Evolutionary conservation across 2,888 invertebrate genomes (phyloP).

Genomic region (Tenthredo mesomela): DNA sequence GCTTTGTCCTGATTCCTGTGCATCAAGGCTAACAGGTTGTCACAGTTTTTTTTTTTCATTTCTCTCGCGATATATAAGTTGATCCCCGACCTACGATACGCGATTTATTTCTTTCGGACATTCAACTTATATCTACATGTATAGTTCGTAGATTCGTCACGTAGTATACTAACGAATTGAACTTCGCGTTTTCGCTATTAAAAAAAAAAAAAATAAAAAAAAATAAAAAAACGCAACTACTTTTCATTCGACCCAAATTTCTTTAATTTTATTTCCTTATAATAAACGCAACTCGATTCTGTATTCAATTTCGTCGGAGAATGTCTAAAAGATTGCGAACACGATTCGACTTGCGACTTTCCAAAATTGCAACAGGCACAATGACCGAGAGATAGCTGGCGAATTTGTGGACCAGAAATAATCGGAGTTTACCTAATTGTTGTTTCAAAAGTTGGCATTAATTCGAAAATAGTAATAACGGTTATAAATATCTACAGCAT

Average conservation of each 20-base stretch:
- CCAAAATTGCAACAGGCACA: conserved; percentile 8
- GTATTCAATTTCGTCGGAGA: background rate
- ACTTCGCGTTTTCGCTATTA: background rate
- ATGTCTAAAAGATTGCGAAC: background rate
- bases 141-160: background rate
- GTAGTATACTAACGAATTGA: background rate
- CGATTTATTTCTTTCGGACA: background rate
- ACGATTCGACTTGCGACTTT: background rate
- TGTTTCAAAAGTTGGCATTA: background rate
- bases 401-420: background rate
- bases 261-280: background rate
- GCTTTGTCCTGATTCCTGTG: conserved; percentile 1
- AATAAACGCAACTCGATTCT: background rate
- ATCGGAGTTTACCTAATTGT: background rate
- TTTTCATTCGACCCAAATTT: background rate
- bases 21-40: conserved; percentile 9
- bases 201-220: too few species aligned
- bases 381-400: background rate
- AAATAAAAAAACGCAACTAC: background rate
- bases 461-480: background rate
- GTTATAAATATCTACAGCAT: background rate
- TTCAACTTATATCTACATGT: background rate
- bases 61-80: background rate
- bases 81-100: conserved; percentile 29
- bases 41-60: conserved; percentile 5